Conservation (phyloP, 2,888 invertebrate species). For the Drosophila putrida region DNA sequence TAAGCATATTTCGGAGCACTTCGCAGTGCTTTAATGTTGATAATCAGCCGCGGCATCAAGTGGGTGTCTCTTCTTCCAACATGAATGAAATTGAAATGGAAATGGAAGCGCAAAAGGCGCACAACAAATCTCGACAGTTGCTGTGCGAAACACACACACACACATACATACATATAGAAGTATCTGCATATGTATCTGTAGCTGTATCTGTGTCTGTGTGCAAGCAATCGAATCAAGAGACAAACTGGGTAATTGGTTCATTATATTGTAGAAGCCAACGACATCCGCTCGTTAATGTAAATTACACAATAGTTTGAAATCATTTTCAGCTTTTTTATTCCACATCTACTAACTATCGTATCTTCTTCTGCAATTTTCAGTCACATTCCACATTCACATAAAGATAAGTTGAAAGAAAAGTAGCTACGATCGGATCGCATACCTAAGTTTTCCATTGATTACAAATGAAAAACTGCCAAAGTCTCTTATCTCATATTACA, state of each 20-base stretch:
- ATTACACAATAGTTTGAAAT: slow-evolving; percentile 76
- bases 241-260: slow-evolving; percentile 80
- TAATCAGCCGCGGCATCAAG: slow-evolving; percentile 50
- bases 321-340: slow-evolving; percentile 20
- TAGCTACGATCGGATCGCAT: slow-evolving; percentile 2
- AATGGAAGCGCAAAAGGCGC: slow-evolving; percentile 45
- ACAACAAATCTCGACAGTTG: slow-evolving; percentile 38
- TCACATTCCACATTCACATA: slow-evolving; percentile 3
- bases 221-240: slow-evolving; percentile 79
- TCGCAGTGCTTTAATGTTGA: slow-evolving; percentile 38
- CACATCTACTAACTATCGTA: not conserved
- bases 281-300: slow-evolving; percentile 78
- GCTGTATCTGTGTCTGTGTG: slow-evolving; percentile 28
- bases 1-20: slow-evolving; percentile 7
- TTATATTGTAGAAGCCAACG: slow-evolving; percentile 78
- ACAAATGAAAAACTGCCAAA: slow-evolving; percentile 1
- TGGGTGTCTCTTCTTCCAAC: slow-evolving; percentile 63
- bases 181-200: slow-evolving; percentile 18
- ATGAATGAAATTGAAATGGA: slow-evolving; percentile 62
- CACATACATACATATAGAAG: not conserved
- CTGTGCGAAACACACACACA: not conserved
- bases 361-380: slow-evolving; percentile 3
- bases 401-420: not conserved
- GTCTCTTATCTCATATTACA: not conserved
- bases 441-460: slow-evolving; percentile 6